A percentile compares a stretch with the other conserved stretches of the same genome.
These are phyloP conservation scores for Diarsia mendica DNA, from an alignment of 2,888 invertebrate species.

Conservation along the genomic window DNA sequence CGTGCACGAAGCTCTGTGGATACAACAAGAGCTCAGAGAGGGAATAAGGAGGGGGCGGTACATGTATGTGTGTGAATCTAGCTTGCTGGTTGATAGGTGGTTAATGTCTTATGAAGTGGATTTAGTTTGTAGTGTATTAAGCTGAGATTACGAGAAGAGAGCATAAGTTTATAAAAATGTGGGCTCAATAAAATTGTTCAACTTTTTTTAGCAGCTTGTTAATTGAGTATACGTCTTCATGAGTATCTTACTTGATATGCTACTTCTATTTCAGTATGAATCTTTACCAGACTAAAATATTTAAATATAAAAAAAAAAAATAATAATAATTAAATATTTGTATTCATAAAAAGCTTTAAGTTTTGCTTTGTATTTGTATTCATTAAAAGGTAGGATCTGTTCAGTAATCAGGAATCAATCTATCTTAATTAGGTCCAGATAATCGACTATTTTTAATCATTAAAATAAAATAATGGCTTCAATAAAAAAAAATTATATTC, in stretches of 20 bases:
- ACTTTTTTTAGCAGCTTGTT: too few relatives aligned
- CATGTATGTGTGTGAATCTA: slow-evolving; percentile 42
- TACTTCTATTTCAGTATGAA: not conserved
- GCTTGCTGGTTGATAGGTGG: slow-evolving; percentile 37
- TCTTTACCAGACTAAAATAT: not conserved
- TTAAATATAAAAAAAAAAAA: too few relatives aligned
- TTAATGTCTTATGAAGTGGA: slow-evolving; percentile 9
- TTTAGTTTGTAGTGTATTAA: slow-evolving; percentile 15
- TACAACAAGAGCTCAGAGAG: slow-evolving; percentile 33
- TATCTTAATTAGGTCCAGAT: too few relatives aligned
- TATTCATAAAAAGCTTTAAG: too few relatives aligned
- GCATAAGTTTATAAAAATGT: not conserved
- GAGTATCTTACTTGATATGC: not conserved
- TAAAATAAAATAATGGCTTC: not conserved
- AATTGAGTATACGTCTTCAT: too few relatives aligned
- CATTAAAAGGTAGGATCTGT: not conserved
- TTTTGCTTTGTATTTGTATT: too few relatives aligned
- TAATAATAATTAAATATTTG: too few relatives aligned
- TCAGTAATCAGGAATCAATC: too few relatives aligned
- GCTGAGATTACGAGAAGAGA: slow-evolving; percentile 5
- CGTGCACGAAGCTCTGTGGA: slow-evolving; percentile 94
- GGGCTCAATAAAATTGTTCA: too few relatives aligned
- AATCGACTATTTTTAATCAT: too few relatives aligned
- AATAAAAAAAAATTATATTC: too few relatives aligned
- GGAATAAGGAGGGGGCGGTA: not conserved